These are phyloP conservation scores for Coendou prehensilis DNA, from an alignment of 2,797 vertebrate species.

Conservation along the genomic window DNA sequence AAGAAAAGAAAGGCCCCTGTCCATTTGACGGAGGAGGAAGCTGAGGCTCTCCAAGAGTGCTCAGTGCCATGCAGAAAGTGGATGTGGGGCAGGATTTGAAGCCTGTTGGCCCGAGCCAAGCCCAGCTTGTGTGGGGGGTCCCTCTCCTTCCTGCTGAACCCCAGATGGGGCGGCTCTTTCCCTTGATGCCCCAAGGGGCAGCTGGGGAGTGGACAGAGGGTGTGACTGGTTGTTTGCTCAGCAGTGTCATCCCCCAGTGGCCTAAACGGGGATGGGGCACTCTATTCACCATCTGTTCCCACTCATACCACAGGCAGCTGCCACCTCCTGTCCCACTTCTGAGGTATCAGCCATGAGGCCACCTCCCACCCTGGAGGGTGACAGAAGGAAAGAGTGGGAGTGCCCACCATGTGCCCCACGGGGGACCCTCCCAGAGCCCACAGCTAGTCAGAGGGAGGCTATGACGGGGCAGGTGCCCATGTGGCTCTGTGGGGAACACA, in stretches of 20 bases:
- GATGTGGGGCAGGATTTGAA: background rate
- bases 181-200: constrained; percentile 24
- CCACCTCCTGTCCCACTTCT: background rate
- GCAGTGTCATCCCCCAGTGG: background rate
- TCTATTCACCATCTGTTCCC: constrained; percentile 72
- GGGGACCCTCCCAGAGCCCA: background rate
- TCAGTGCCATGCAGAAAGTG: background rate
- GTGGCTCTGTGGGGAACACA: background rate
- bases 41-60: background rate
- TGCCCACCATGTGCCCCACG: background rate
- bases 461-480: background rate
- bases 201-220: constrained; percentile 62
- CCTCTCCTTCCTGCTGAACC: background rate
- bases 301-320: background rate
- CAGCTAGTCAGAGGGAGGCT: background rate
- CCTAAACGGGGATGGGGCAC: background rate
- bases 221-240: constrained; percentile 68
- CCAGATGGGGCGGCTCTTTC: background rate
- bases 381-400: background rate
- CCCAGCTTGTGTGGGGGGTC: no score
- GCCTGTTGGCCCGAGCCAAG: background rate
- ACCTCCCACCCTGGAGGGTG: background rate
- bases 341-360: background rate
- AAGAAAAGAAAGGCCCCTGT: background rate
- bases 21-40: background rate